Evolutionary conservation across 2,797 vertebrate genomes (phyloP).

Genomic region (Poeciliopsis turneri): DNA sequence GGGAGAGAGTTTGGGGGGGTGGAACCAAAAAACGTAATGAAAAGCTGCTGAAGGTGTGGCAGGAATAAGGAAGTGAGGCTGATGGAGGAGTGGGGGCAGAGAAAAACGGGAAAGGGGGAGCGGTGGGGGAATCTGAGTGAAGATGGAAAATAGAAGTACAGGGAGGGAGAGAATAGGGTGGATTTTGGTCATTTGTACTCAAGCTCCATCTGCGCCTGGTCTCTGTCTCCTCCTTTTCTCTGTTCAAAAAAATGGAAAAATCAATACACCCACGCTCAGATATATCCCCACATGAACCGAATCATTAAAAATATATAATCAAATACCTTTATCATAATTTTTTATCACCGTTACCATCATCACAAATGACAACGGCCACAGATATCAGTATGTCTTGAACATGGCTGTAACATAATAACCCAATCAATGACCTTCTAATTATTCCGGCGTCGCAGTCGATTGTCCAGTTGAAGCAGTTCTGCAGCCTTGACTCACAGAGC

Average conservation of each 20-base stretch:
- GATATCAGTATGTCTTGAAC: constrained; percentile 45
- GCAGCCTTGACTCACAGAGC: constrained; percentile 60
- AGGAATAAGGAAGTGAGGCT: constrained; percentile 70
- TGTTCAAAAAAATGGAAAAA: constrained; percentile 74
- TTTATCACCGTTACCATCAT: constrained; percentile 65
- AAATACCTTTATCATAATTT: constrained; percentile 53
- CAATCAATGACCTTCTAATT: constrained; percentile 74
- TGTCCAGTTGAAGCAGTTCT: constrained; percentile 58
- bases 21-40: constrained; percentile 40
- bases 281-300: constrained; percentile 68
- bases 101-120: constrained; percentile 28
- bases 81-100: constrained; percentile 51
- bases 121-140: constrained; percentile 31
- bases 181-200: constrained; percentile 70
- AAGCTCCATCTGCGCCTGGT: constrained; percentile 67
- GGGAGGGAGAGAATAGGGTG: constrained; percentile 54
- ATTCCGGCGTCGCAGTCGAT: constrained; percentile 68
- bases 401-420: constrained; percentile 63
- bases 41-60: constrained; percentile 67
- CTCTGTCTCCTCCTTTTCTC: constrained; percentile 70
- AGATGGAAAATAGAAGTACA: constrained; percentile 46
- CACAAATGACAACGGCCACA: constrained; percentile 19
- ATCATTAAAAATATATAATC: constrained; percentile 78
- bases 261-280: constrained; percentile 73
- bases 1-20: constrained; percentile 42